These are phyloP conservation scores for Candoia aspera DNA, from an alignment of 2,113 vertebrate species.

Conservation along the genomic window DNA sequence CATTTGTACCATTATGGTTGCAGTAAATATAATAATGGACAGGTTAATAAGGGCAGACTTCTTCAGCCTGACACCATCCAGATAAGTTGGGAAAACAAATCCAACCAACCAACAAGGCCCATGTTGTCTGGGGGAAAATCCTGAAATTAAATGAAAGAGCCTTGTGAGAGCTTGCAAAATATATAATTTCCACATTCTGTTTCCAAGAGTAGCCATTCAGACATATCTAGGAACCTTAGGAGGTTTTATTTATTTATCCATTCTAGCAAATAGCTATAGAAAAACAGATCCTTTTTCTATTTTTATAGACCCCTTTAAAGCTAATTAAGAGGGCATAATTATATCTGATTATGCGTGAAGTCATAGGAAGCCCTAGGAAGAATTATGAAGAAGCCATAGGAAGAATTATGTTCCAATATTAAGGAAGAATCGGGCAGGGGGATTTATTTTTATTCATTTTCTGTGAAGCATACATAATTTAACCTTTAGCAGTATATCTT, in stretches of 20 bases:
- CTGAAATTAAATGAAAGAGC: neutral
- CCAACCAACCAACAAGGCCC: neutral
- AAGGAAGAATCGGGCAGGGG: neutral
- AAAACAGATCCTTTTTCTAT: neutral
- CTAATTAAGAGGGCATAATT: neutral
- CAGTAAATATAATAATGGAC: neutral
- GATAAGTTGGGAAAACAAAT: neutral
- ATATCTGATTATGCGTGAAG: neutral
- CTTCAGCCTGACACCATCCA: neutral
- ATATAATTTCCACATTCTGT: neutral
- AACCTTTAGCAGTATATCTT: neutral
- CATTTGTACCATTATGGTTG: neutral
- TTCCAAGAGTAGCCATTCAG: neutral
- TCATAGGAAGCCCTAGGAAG: neutral
- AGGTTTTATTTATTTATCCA: neutral
- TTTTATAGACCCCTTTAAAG: neutral
- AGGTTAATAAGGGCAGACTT: neutral
- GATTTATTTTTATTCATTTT: neutral
- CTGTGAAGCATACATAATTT: neutral
- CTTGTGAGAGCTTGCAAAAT: too few relatives aligned
- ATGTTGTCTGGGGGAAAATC: neutral
- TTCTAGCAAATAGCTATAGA: neutral
- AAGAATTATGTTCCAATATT: neutral
- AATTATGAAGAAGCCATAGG: neutral
- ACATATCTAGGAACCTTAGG: neutral